Evolutionary conservation across 2,113 vertebrate genomes (phyloP), one percentile per base, ranked within the genome.

Genomic region (Herpailurus yagouaroundi): DNA sequence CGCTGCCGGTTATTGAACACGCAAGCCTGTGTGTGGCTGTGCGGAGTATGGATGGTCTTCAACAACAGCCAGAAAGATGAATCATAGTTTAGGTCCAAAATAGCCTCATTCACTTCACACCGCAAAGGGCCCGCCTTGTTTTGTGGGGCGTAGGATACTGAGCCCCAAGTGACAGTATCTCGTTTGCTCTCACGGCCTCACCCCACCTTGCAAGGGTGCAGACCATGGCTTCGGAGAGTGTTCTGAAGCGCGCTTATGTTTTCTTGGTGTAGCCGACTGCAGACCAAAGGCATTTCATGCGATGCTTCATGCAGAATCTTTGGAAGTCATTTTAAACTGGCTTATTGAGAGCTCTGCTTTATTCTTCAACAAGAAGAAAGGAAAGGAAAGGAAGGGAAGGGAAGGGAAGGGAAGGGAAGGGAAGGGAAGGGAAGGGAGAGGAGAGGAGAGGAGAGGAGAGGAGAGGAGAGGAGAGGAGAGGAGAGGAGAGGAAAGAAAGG

Each of bases 341-440:
- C 21, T 87, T 95, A 81, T 52, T 8, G 8, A 68, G 60, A 79
- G 66, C 36, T 77, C 36, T 50, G 16, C 38, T 55, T 60, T 83
- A 12, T 50, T 33, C 55, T 45, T 66, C 45, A 76, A 25, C n/a
- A 45, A 41, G 31, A 8, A 2, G 18, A 12, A 7, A n/a, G 31
- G 27, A 27, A 10, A 18, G 63, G 25, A 27, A 31, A 19, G 33
- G 5, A 19, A 50, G 36, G 3, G 11, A 23, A 7, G 14, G 38
- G 27, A 13, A 13, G 38, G 6, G 8, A 5, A 10, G 3, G 11
- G 27, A 6, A 19, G 23, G 27, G 29, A 45, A 4, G 2, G 27
- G 21, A 0, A 0, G 10, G 12, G 2, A 4, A 33, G 1, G 11
- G 1, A 7, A 1, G 11, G 2, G 36, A 36, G 36, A 36, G 36